phyloP scores from a whole-genome alignment of 1,140 invertebrate species.

The Antheraea mylitta region DNA sequence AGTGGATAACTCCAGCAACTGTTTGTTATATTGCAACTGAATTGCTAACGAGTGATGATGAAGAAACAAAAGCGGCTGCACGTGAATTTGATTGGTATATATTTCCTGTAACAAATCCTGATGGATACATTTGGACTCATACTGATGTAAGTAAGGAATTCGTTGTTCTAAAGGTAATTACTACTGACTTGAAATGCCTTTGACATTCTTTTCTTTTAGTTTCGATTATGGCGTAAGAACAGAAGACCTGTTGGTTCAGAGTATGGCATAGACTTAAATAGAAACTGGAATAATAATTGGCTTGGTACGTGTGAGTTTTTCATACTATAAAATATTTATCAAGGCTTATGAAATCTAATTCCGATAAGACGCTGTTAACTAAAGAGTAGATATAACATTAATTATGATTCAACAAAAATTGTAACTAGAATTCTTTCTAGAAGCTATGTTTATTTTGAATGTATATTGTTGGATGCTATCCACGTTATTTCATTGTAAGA shows the following conservation, averaged over 20 bases:
- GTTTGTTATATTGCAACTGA: slow-evolving; percentile 81
- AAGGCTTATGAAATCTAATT: neutral
- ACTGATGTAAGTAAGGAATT: slow-evolving; percentile 49
- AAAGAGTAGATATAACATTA: too few relatives aligned
- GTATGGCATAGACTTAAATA: slow-evolving; percentile 83
- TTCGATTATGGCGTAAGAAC: slow-evolving; percentile 84
- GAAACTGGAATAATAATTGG: slow-evolving; percentile 86
- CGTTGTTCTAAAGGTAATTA: too few relatives aligned
- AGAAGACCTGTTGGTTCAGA: slow-evolving; percentile 61
- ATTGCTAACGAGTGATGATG: slow-evolving; percentile 74
- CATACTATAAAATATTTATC: neutral
- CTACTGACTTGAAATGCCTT: too few relatives aligned
- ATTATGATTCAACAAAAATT: too few relatives aligned
- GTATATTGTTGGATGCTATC: too few relatives aligned
- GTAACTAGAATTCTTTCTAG: too few relatives aligned
- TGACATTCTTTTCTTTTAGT: slow-evolving; percentile 37
- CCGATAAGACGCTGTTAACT: too few relatives aligned
- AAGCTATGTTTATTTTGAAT: too few relatives aligned
- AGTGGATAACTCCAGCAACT: slow-evolving; percentile 84
- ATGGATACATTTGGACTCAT: slow-evolving; percentile 84
- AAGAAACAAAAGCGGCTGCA: slow-evolving; percentile 68
- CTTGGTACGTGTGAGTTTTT: slow-evolving; percentile 57
- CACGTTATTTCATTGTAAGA: too few relatives aligned
- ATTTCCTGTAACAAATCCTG: slow-evolving; percentile 84
- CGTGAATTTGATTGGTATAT: slow-evolving; percentile 86